Evolutionary conservation across 2,888 invertebrate genomes (phyloP).

Genomic region (Mesorhabditis belari): DNA sequence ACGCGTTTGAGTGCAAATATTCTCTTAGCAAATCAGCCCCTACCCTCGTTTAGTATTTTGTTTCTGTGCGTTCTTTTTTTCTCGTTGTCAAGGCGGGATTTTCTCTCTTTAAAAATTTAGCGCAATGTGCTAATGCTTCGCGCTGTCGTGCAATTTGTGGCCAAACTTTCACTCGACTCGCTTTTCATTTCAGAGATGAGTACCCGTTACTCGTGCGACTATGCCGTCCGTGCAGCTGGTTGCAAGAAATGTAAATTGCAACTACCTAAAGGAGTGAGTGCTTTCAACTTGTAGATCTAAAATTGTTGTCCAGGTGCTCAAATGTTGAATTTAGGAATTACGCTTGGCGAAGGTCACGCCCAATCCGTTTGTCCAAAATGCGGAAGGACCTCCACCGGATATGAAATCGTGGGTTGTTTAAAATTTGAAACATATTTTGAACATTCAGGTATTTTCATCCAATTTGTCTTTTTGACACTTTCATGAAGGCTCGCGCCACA

Average conservation of each 20-base stretch:
- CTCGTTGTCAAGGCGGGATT: too few species aligned
- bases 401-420: constrained; percentile 64
- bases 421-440: background rate
- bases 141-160: too few species aligned
- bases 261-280: constrained; percentile 27
- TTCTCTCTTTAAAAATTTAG: too few species aligned
- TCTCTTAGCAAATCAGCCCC: too few species aligned
- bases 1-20: too few species aligned
- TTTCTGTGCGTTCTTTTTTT: too few species aligned
- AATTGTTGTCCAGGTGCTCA: too few species aligned
- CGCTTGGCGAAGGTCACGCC: constrained; percentile 71
- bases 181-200: too few species aligned
- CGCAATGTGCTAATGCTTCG: too few species aligned
- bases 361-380: constrained; percentile 68
- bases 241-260: constrained; percentile 76
- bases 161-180: too few species aligned
- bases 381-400: constrained; percentile 58
- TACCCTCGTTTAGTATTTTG: too few species aligned
- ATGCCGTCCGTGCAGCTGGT: constrained; percentile 73
- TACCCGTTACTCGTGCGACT: constrained; percentile 64
- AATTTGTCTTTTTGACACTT: constrained; percentile 72
- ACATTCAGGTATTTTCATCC: constrained; percentile 14
- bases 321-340: constrained; percentile 11
- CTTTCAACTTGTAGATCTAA: background rate
- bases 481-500: constrained; percentile 71